phyloP scores from a whole-genome alignment of 2,888 invertebrate genomes.

The Drosophila rellima region DNA sequence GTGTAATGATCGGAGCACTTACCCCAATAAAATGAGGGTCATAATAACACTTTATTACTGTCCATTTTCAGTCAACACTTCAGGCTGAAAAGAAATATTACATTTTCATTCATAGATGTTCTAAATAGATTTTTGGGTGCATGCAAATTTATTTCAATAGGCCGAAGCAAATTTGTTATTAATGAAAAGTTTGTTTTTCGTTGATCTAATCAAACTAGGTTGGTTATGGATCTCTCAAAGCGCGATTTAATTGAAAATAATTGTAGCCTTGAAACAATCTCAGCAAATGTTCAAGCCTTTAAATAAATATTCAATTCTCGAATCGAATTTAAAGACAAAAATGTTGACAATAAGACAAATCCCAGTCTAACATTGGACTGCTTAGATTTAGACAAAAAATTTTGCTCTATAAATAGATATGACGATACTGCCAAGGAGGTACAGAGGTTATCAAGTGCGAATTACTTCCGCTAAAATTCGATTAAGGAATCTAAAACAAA shows the following conservation, averaged over 20 bases:
- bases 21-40: constrained; percentile 17
- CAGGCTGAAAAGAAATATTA: constrained; percentile 18
- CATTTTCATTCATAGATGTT: constrained; percentile 55
- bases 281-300: constrained; percentile 50
- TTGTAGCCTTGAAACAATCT: constrained; percentile 72
- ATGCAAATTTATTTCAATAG: constrained; percentile 73
- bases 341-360: constrained; percentile 52
- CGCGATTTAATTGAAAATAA: constrained; percentile 70
- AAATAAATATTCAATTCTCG: constrained; percentile 38
- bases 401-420: constrained; percentile 71
- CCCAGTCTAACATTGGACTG: constrained; percentile 39
- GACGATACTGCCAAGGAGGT: constrained; percentile 53
- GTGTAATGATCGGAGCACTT: constrained; percentile 5
- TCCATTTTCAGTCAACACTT: background rate
- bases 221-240: constrained; percentile 40
- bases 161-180: constrained; percentile 47
- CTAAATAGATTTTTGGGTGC: constrained; percentile 68
- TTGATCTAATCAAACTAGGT: constrained; percentile 74
- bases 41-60: constrained; percentile 17
- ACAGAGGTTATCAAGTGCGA: constrained; percentile 54
- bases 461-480: constrained; percentile 54
- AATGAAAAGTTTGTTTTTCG: constrained; percentile 53
- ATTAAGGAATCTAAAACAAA: constrained; percentile 39
- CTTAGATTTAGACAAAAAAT: constrained; percentile 13
- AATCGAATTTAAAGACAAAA: constrained; percentile 27